Percentiles rank a stretch among this genome's conserved stretches.
These are phyloP conservation scores for Parasteatoda tepidariorum DNA, from an alignment of 1,140 invertebrate species.

Conservation along the genomic window DNA sequence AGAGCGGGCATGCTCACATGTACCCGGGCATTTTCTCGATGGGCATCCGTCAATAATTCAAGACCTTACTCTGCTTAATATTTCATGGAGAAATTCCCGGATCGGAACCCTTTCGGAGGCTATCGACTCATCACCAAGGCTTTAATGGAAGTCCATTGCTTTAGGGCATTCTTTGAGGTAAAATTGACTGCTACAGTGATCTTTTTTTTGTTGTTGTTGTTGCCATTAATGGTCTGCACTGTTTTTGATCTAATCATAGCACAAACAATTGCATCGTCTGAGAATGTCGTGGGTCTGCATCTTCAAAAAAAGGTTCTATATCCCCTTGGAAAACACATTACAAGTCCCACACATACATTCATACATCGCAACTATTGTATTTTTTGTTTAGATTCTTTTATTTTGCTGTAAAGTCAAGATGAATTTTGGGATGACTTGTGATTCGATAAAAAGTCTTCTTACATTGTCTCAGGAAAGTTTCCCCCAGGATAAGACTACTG, in stretches of 20 bases:
- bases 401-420: slow-evolving; percentile 12
- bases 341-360: neutral
- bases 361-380: no score
- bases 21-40: neutral
- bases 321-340: slow-evolving; percentile 22
- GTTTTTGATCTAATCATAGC: slow-evolving; percentile 46
- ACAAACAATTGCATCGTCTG: slow-evolving; percentile 34
- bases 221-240: slow-evolving; percentile 10
- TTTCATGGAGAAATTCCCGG: slow-evolving; percentile 21
- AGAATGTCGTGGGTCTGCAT: slow-evolving; percentile 8
- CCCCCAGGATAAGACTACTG: neutral
- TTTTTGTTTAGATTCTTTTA: neutral
- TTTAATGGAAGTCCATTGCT: slow-evolving; percentile 30
- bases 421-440: slow-evolving; percentile 14
- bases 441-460: slow-evolving; percentile 12
- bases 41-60: slow-evolving; percentile 49
- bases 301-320: neutral
- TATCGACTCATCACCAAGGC: slow-evolving; percentile 9
- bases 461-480: neutral
- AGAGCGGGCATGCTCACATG: neutral
- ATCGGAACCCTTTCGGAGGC: slow-evolving; percentile 23
- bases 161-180: neutral
- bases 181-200: neutral
- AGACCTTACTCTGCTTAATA: slow-evolving; percentile 38
- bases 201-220: slow-evolving; percentile 5